Percentiles rank a stretch among this genome's conserved stretches.
These are phyloP conservation scores for Noctua pronuba DNA, from an alignment of 2,888 invertebrate genomes.

Conservation along the genomic window DNA sequence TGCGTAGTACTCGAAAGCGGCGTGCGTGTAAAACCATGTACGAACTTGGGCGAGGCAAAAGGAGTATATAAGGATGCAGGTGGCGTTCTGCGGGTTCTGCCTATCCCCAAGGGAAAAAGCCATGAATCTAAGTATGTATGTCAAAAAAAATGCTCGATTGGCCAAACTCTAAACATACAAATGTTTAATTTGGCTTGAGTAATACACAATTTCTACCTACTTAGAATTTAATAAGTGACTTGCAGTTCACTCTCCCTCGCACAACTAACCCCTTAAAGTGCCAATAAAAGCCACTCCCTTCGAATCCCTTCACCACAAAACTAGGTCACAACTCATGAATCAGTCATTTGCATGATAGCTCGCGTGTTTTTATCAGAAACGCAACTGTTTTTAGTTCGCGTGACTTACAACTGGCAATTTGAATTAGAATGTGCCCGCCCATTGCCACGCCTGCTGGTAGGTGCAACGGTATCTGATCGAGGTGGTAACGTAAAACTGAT, in stretches of 20 bases:
- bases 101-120: too few species aligned
- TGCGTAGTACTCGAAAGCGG: too few species aligned
- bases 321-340: slow-evolving; percentile 55
- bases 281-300: slow-evolving; percentile 35
- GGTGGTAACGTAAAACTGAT: slow-evolving; percentile 82
- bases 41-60: too few species aligned
- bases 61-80: too few species aligned
- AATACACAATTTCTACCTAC: background rate
- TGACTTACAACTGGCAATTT: slow-evolving; percentile 84
- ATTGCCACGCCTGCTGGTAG: slow-evolving; percentile 81
- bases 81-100: too few species aligned
- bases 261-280: slow-evolving; percentile 4
- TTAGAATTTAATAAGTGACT: slow-evolving; percentile 11
- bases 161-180: too few species aligned
- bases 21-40: too few species aligned
- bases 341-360: slow-evolving; percentile 54
- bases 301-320: slow-evolving; percentile 31
- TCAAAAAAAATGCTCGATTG: too few species aligned
- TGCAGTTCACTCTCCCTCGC: slow-evolving; percentile 16
- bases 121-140: too few species aligned
- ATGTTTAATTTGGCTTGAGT: too few species aligned
- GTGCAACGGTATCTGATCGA: slow-evolving; percentile 82
- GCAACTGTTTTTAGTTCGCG: slow-evolving; percentile 80
- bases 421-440: slow-evolving; percentile 87
- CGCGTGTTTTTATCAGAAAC: slow-evolving; percentile 67